Conservation (phyloP, 1,140 invertebrate species). For the Halyomorpha halys region DNA sequence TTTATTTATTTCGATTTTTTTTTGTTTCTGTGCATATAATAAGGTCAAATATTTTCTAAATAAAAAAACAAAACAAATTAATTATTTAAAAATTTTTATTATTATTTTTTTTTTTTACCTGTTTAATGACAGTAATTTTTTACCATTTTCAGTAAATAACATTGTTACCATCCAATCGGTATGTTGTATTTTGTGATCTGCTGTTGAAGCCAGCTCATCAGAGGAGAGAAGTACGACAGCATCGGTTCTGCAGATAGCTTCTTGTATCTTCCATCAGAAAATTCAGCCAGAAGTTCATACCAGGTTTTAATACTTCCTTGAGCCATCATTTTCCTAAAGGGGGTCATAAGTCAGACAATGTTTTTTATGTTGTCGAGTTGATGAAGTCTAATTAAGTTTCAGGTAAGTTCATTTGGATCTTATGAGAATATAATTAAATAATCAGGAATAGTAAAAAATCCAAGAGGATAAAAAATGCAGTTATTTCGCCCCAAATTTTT, state of each 20-base stretch:
- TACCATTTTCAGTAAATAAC: neutral
- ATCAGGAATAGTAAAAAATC: no score
- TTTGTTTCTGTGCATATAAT: no score
- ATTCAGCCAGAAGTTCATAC: neutral
- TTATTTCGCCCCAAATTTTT: no score
- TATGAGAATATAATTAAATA: no score
- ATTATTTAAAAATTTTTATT: neutral
- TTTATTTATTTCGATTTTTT: no score
- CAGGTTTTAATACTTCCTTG: neutral
- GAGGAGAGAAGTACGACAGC: neutral
- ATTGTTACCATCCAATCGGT: neutral
- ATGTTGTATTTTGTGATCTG: neutral
- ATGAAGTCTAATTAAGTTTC: no score
- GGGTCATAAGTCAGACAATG: no score
- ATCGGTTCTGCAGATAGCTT: neutral
- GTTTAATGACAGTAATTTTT: neutral
- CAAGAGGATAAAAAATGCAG: no score
- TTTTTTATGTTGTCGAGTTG: no score
- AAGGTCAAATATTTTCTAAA: neutral
- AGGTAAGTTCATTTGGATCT: no score
- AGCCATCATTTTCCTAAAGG: constrained; percentile 1
- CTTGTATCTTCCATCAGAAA: neutral
- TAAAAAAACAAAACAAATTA: neutral
- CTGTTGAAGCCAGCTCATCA: neutral
- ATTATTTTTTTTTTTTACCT: neutral